Conservation (phyloP, 64 coral and sea anemone species). For the Montipora cactus region DNA sequence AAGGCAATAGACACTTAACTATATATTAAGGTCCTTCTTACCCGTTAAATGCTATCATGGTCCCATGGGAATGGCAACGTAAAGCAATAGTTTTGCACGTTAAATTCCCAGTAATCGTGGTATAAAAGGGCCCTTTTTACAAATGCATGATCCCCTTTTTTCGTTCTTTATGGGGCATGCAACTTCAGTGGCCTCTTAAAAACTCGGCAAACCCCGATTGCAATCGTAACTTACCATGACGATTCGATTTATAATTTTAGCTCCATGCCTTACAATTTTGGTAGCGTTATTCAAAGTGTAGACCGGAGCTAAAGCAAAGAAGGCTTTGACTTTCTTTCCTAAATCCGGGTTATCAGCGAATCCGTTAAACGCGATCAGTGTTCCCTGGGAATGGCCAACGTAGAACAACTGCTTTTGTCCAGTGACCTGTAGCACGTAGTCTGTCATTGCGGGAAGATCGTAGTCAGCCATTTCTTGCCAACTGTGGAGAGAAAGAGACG, state of each 20-base stretch:
- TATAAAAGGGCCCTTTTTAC: no score
- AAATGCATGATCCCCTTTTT: no score
- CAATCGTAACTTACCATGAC: slow-evolving; percentile 3
- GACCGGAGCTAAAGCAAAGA: slow-evolving; percentile 82
- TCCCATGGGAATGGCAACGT: no score
- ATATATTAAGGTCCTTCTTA: no score
- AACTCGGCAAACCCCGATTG: no score
- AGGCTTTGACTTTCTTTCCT: slow-evolving; percentile 71
- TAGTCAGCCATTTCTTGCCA: slow-evolving; percentile 67
- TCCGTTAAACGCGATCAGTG: slow-evolving; percentile 81
- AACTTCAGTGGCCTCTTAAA: no score
- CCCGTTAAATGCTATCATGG: no score
- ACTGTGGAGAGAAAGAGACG: neutral
- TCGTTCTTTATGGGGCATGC: no score
- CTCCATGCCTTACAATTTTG: slow-evolving; percentile 33
- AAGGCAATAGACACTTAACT: no score
- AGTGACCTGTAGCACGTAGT: slow-evolving; percentile 69
- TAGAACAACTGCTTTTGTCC: slow-evolving; percentile 82
- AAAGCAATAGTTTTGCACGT: no score
- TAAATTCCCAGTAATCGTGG: no score
- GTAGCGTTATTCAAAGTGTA: slow-evolving; percentile 70
- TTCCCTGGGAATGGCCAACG: slow-evolving; percentile 88
- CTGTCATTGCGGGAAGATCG: slow-evolving; percentile 87
- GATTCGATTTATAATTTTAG: slow-evolving; percentile 32
- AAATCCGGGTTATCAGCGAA: slow-evolving; percentile 64